Conservation (phyloP, 2,113 vertebrate genomes). For the Heterotis niloticus region DNA sequence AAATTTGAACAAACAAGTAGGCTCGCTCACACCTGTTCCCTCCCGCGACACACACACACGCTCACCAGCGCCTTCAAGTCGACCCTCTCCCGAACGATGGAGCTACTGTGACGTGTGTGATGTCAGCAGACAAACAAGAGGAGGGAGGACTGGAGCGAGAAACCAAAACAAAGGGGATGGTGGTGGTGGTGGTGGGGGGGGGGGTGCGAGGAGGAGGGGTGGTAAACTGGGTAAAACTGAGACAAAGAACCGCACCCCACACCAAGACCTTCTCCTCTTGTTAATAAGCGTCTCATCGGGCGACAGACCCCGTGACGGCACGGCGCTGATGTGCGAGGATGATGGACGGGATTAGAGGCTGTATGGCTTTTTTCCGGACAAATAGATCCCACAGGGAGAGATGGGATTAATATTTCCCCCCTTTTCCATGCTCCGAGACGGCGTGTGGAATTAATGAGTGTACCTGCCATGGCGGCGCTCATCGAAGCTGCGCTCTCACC, state of each 20-base stretch:
- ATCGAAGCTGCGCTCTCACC: constrained; percentile 85
- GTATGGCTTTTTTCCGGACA: constrained; percentile 62
- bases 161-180: constrained; percentile 30
- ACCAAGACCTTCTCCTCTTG: constrained; percentile 31
- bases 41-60: constrained; percentile 62
- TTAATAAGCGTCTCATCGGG: constrained; percentile 43
- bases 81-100: constrained; percentile 40
- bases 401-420: constrained; percentile 59
- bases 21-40: constrained; percentile 71
- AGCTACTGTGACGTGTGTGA: constrained; percentile 29
- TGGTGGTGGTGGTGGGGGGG: not conserved
- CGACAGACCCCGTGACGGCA: constrained; percentile 38
- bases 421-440: constrained; percentile 54
- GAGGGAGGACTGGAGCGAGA: constrained; percentile 18
- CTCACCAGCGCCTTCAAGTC: constrained; percentile 48
- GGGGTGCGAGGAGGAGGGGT: constrained; percentile 6
- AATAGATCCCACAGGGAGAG: constrained; percentile 73
- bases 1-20: constrained; percentile 65
- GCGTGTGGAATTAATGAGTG: constrained; percentile 68
- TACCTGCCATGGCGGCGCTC: constrained; percentile 93
- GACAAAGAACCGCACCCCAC: constrained; percentile 20
- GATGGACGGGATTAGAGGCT: constrained; percentile 63
- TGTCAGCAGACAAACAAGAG: constrained; percentile 12
- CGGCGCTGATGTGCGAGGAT: constrained; percentile 57
- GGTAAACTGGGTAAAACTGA: constrained; percentile 24